These are phyloP conservation scores for Hydrophis major DNA, from an alignment of 2,797 vertebrate genomes.

Conservation along the genomic window DNA sequence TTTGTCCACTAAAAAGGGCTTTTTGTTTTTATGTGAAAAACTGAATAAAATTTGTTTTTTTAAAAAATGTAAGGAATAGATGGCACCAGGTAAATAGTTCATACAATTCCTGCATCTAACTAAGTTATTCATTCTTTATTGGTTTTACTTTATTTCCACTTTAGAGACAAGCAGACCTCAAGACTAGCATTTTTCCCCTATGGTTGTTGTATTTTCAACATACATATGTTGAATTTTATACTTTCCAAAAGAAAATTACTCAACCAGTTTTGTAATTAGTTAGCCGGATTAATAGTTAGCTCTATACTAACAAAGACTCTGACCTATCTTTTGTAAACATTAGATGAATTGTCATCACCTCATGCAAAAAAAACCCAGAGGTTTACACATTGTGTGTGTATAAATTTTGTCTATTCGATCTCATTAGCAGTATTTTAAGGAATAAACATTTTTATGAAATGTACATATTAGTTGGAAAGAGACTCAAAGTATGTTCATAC, in stretches of 20 bases:
- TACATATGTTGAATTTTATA: not conserved
- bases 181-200: not conserved
- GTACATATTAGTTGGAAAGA: conserved; percentile 55
- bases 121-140: not conserved
- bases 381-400: not conserved
- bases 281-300: conserved; percentile 62
- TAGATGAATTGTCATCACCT: conserved; percentile 19
- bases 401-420: conserved; percentile 9
- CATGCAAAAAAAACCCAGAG: conserved; percentile 2
- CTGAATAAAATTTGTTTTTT: too few relatives aligned
- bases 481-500: conserved; percentile 45
- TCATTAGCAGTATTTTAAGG: conserved; percentile 56
- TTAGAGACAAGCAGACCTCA: conserved; percentile 25
- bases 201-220: conserved; percentile 35
- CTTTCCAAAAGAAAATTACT: conserved; percentile 33
- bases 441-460: conserved; percentile 36
- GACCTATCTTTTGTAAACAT: conserved; percentile 40
- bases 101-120: not conserved
- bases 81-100: not conserved
- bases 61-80: not conserved
- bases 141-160: conserved; percentile 19
- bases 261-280: conserved; percentile 41
- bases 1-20: too few relatives aligned
- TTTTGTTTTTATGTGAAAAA: too few relatives aligned
- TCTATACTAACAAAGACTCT: conserved; percentile 64